These are phyloP conservation scores for Lucifuga dentata DNA, from an alignment of 2,113 vertebrate genomes.

Conservation along the genomic window DNA sequence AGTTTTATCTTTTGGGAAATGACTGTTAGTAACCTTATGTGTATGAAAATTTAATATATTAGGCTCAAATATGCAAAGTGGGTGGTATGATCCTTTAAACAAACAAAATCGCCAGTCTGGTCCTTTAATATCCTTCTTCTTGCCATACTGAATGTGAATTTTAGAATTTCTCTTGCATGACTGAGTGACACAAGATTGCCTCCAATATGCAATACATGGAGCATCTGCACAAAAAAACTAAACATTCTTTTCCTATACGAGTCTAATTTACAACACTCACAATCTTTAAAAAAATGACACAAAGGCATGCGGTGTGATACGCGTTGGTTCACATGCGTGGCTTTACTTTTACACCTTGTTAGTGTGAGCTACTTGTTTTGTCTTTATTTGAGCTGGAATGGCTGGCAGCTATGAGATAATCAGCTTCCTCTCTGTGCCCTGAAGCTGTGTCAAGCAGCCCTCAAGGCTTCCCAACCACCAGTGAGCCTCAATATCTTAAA, in stretches of 20 bases:
- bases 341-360: constrained; percentile 64
- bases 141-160: too few species aligned
- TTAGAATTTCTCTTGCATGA: too few species aligned
- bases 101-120: too few species aligned
- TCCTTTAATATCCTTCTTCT: too few species aligned
- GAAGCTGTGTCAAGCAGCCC: constrained; percentile 75
- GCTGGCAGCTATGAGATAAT: constrained; percentile 86
- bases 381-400: constrained; percentile 73
- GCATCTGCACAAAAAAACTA: neutral
- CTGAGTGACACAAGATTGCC: too few species aligned
- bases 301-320: constrained; percentile 11
- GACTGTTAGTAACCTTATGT: too few species aligned
- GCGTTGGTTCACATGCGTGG: constrained; percentile 30
- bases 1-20: too few species aligned
- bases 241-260: neutral
- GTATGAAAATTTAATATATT: too few species aligned
- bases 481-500: constrained; percentile 43
- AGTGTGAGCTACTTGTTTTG: constrained; percentile 61
- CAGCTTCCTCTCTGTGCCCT: constrained; percentile 78
- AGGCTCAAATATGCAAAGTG: too few species aligned
- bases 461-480: constrained; percentile 63
- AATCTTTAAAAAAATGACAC: constrained; percentile 49
- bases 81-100: too few species aligned
- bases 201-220: neutral
- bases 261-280: constrained; percentile 18